Percentiles rank a stretch among this genome's conserved stretches.
phyloP scores from a whole-genome alignment of 2,113 vertebrate species.

The Zapornia atra region DNA sequence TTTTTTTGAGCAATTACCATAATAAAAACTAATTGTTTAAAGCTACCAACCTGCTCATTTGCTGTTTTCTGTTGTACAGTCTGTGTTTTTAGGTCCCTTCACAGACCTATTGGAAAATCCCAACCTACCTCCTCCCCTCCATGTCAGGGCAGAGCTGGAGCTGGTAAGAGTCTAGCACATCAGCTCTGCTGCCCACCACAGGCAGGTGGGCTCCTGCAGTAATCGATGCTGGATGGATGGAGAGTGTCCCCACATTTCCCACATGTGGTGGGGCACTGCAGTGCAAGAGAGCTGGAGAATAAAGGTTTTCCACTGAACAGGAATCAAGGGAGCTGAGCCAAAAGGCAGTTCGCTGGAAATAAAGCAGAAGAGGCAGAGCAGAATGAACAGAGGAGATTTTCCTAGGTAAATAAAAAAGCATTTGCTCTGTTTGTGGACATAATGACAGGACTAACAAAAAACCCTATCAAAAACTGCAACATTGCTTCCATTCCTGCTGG shows the following conservation, averaged over 20 bases:
- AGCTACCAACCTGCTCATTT: not conserved
- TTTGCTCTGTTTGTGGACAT: not conserved
- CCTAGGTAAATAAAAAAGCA: not conserved
- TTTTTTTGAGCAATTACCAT: not conserved
- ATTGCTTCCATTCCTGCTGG: not conserved
- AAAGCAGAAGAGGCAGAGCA: not conserved
- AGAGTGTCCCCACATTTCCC: not conserved
- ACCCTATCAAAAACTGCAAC: not conserved
- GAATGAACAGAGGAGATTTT: not conserved
- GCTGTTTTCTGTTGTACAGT: not conserved
- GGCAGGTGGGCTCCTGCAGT: not conserved
- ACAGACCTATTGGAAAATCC: not conserved
- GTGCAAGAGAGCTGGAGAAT: not conserved
- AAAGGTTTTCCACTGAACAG: not conserved
- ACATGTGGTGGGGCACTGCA: not conserved
- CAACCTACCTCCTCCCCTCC: not conserved
- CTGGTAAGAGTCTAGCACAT: rapidly evolving
- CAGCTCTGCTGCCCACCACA: not conserved
- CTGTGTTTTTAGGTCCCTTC: not conserved
- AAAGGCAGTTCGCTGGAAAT: not conserved
- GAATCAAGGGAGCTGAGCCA: not conserved
- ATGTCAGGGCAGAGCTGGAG: not conserved
- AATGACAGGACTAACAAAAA: not conserved
- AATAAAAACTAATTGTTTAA: not conserved
- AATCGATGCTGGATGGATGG: not conserved